Evolutionary conservation across 2,888 invertebrate species (phyloP).

Genomic region (Cataglyphis rosenhaueri): DNA sequence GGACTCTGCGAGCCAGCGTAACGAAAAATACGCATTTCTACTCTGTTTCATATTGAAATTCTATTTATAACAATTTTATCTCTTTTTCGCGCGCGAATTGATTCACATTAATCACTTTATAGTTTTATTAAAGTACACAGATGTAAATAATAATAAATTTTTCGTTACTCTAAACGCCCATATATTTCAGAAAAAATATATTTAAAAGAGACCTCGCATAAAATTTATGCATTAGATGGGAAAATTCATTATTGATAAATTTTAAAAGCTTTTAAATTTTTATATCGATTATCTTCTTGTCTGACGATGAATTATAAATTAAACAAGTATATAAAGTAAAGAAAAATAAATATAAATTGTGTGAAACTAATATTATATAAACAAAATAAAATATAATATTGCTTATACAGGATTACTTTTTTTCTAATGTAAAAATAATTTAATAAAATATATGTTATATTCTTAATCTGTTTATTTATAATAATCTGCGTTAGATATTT

Average conservation of each 20-base stretch:
- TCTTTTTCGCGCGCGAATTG: background rate
- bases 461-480: constrained; percentile 2
- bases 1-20: constrained; percentile 13
- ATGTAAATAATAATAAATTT: background rate
- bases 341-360: background rate
- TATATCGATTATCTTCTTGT: background rate
- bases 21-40: background rate
- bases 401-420: constrained; percentile 5
- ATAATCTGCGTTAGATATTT: background rate
- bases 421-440: background rate
- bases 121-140: background rate
- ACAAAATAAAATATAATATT: background rate
- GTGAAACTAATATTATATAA: background rate
- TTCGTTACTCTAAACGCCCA: background rate
- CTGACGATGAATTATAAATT: background rate
- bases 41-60: constrained; percentile 18
- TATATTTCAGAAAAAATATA: background rate
- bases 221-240: background rate
- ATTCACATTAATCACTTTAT: background rate
- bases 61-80: background rate
- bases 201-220: background rate
- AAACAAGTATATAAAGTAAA: background rate
- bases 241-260: background rate
- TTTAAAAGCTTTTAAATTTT: background rate
- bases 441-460: background rate